Conservation (phyloP, 2,113 vertebrate species). For the Pseudopipra pipra region DNA sequence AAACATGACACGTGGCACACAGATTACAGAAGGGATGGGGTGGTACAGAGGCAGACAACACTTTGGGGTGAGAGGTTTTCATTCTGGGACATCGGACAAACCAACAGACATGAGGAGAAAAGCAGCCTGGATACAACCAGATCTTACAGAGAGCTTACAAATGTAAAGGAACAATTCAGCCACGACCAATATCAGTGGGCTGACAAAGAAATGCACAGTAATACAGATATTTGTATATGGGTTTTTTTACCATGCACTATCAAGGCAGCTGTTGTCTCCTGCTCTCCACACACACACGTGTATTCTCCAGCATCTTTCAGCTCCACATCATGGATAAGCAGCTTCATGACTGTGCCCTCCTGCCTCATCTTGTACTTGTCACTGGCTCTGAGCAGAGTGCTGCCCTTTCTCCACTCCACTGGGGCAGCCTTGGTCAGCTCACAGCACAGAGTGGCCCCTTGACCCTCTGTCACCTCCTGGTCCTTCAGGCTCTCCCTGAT, state of each 20-base stretch:
- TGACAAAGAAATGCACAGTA: background rate
- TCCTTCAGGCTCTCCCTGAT: conserved; percentile 78
- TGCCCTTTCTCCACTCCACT: conserved; percentile 75
- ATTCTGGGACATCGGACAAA: background rate
- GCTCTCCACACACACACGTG: conserved; percentile 72
- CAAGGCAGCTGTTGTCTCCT: conserved; percentile 78
- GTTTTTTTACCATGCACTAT: conserved; percentile 80
- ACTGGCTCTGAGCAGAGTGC: conserved; percentile 32
- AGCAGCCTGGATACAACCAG: background rate
- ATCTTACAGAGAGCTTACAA: background rate
- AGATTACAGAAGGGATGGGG: background rate
- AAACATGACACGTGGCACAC: background rate
- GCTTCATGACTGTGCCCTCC: conserved; percentile 56
- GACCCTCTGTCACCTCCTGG: conserved; percentile 47
- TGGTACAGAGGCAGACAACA: background rate
- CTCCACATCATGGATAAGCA: conserved; percentile 68
- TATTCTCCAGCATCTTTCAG: conserved; percentile 74
- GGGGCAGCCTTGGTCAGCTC: conserved; percentile 77
- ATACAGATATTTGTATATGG: rapidly evolving
- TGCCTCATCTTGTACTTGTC: conserved; percentile 70
- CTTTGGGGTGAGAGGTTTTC: background rate
- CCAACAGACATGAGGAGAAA: background rate
- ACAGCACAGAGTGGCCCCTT: conserved; percentile 69
- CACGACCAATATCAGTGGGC: rapidly evolving
- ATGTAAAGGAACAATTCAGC: background rate